Evolutionary conservation across 2,888 invertebrate species (phyloP).

Genomic region (Brachyptera putata): DNA sequence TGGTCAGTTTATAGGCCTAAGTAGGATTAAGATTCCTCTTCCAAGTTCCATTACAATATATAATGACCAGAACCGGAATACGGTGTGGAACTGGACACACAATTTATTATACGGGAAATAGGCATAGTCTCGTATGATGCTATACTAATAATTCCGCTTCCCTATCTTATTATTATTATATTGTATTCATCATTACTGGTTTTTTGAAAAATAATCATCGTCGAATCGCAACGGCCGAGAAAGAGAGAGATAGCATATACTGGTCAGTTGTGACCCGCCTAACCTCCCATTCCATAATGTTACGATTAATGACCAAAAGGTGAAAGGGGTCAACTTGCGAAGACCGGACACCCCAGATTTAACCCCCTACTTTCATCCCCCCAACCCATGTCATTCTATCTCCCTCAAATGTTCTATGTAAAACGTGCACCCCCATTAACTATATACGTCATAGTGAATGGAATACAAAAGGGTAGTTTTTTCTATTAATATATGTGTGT

Average conservation of each 20-base stretch:
- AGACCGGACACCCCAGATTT: conserved; percentile 15
- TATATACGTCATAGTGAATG: too few species aligned
- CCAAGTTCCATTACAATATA: conserved; percentile 10
- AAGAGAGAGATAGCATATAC: too few species aligned
- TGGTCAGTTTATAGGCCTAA: conserved; percentile 16
- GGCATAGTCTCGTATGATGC: not conserved
- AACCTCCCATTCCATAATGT: conserved; percentile 25
- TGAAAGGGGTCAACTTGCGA: conserved; percentile 25
- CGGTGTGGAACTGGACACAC: conserved; percentile 7
- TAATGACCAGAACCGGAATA: not conserved
- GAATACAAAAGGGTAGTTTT: too few species aligned
- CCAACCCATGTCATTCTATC: too few species aligned
- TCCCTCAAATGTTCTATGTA: too few species aligned
- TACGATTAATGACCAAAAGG: conserved; percentile 29
- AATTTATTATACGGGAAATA: conserved; percentile 20
- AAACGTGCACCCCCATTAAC: conserved; percentile 23
- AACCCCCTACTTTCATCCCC: too few species aligned
- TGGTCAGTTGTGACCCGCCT: conserved; percentile 21
- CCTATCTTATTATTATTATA: conserved; percentile 18
- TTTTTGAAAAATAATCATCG: conserved; percentile 14
- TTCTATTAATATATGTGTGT: not conserved
- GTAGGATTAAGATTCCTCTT: conserved; percentile 16
- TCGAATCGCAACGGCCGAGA: conserved; percentile 20
- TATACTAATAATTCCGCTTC: conserved; percentile 26
- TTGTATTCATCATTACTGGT: conserved; percentile 19